Percentiles rank a stretch among this genome's conserved stretches.
Conservation (phyloP, 2,888 invertebrate genomes). For the Periphyllus acericola region DNA sequence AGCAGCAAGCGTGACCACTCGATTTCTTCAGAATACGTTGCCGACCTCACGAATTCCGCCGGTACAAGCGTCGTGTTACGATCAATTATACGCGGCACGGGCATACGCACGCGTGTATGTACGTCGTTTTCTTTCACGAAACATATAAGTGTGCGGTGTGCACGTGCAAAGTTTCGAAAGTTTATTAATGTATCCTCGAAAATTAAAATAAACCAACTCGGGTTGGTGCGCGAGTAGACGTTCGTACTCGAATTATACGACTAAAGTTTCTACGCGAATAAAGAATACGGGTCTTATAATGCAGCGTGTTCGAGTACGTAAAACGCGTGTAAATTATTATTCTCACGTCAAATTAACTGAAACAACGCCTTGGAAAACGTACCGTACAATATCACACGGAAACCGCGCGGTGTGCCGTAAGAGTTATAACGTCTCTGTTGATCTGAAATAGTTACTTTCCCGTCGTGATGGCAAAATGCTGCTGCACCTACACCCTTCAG, state of each 20-base stretch:
- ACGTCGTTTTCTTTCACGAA: background rate
- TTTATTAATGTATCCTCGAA: background rate
- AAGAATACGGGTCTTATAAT: background rate
- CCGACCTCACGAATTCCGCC: no score
- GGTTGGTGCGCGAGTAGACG: accelerated
- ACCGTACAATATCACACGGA: background rate
- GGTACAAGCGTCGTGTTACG: no score
- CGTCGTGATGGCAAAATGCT: background rate
- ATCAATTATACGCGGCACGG: no score
- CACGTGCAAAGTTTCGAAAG: background rate
- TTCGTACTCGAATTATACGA: background rate
- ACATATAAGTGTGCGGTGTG: background rate
- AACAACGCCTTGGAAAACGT: background rate
- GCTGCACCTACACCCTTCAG: no score
- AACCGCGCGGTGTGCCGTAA: background rate
- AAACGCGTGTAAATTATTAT: background rate
- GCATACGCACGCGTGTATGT: background rate
- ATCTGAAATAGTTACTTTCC: background rate
- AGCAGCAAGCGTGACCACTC: no score
- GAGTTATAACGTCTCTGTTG: background rate
- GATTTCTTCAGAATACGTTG: no score
- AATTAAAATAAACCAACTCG: background rate
- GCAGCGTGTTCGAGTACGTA: background rate
- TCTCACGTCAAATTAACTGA: background rate
- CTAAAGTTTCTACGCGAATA: background rate